These are phyloP conservation scores for Lepus timidus DNA, from an alignment of 2,113 vertebrate genomes.

Conservation along the genomic window DNA sequence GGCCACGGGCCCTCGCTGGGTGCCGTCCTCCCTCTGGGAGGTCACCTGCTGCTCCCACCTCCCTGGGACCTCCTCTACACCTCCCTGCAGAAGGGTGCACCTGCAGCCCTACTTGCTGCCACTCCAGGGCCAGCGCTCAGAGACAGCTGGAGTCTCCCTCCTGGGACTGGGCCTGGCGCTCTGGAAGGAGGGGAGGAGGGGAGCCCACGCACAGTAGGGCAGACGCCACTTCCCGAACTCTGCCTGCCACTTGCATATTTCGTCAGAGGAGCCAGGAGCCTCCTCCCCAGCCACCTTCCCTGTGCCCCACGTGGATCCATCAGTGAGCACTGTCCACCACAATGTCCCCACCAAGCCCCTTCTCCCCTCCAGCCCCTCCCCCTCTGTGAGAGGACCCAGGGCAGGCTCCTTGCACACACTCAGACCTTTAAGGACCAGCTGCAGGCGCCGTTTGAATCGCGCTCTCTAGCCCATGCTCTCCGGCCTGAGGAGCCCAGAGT, in stretches of 20 bases:
- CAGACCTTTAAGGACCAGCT: background rate
- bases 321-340: background rate
- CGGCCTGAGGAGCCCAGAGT: background rate
- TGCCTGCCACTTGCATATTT: background rate
- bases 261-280: background rate
- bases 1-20: too few species aligned
- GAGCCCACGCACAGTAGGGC: background rate
- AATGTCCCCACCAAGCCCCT: accelerated
- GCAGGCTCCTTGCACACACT: background rate
- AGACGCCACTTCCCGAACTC: background rate
- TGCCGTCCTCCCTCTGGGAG: background rate
- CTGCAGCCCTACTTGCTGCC: background rate
- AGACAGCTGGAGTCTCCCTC: background rate
- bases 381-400: background rate
- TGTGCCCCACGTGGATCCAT: accelerated
- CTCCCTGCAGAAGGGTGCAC: background rate
- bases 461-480: too few species aligned
- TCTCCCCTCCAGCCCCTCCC: too few species aligned
- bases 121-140: background rate
- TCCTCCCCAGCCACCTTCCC: background rate
- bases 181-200: background rate
- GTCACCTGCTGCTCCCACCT: background rate
- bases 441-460: background rate
- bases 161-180: background rate
- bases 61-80: background rate